These are phyloP conservation scores for Phoxinus phoxinus DNA, from an alignment of 2,113 vertebrate genomes.

Conservation along the genomic window DNA sequence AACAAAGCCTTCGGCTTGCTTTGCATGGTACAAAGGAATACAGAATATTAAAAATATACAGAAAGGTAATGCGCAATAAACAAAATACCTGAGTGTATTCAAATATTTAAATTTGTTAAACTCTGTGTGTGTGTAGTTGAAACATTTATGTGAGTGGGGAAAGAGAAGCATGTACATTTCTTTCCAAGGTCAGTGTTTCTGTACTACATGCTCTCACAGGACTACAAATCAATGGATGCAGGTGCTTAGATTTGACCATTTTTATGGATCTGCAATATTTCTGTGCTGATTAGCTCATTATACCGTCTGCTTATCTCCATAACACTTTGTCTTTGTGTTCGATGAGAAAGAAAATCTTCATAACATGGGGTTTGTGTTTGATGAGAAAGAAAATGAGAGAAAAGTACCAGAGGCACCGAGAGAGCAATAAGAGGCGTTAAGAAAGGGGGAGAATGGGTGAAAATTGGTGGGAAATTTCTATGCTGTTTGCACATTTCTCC, in stretches of 20 bases:
- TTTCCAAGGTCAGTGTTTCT: constrained; percentile 9
- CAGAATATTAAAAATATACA: background rate
- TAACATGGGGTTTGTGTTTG: constrained; percentile 15
- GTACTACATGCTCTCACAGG: background rate
- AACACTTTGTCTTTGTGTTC: constrained; percentile 11
- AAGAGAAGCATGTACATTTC: background rate
- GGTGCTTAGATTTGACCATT: background rate
- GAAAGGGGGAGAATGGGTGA: constrained; percentile 1
- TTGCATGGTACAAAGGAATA: background rate
- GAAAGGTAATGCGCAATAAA: background rate
- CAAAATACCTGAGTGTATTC: background rate
- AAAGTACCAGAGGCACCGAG: constrained; percentile 5
- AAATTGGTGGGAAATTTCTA: background rate
- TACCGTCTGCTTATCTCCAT: background rate
- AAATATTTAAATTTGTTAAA: background rate
- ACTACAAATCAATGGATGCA: constrained; percentile 19
- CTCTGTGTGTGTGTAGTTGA: background rate
- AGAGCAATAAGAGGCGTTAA: constrained; percentile 29
- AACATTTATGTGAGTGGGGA: background rate
- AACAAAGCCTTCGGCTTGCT: background rate
- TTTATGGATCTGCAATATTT: constrained; percentile 31
- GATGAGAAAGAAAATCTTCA: constrained; percentile 33
- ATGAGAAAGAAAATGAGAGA: constrained; percentile 26
- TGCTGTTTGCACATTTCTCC: constrained; percentile 31
- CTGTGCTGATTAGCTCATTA: constrained; percentile 35